Base-by-base conservation (phyloP, 2,797 vertebrate genomes). In the Ibycter americanus region DNA sequence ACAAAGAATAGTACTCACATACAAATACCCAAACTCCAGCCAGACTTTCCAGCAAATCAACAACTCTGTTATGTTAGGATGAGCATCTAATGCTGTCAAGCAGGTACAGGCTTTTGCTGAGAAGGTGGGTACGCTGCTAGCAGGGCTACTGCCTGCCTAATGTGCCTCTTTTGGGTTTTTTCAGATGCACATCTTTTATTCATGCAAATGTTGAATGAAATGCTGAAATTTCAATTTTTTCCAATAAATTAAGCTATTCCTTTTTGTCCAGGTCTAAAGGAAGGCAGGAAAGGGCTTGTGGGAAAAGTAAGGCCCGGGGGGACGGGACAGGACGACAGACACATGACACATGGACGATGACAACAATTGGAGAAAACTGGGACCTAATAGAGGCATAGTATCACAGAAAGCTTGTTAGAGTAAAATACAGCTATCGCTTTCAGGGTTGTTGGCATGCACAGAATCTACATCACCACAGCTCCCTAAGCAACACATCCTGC, bases 121-220 rank as follows among this genome's bases (percentile, higher is more conserved):
- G 36, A 55, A 68, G 20, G 9, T 67, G 44, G 2, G 5, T 23
- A 22, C 34, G 14, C 12, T 82, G 34, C 22, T 49, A 46, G 12
- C 4, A 73, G 23, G 31, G 38, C 31, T 92, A 17, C 31, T 65
- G 13, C 15, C 47, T 83, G 12, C 29, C 18, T 26, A n/a, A 66
- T 0, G 0, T 51, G 8, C 6, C n/a, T 26, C 32, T 87, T 65
- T 4, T 4, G 0, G 4, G 1, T 0, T 0, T 63, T 70, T 85
- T 46, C 27, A 42, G 14, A 25, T 49, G 21, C 12, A 49, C 10
- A 14, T 74, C 20, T 65, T 84, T 84, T 82, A 82, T 87, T 95
- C 29, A 81, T 88, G 88, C n/a, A 80, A 86, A 78, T 49, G 22
- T 36, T 21, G 23, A 89, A 85, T 36, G 7, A 93, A 91, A 85